Evolutionary conservation across 2,888 invertebrate species (phyloP).

Genomic region (Lycophotia porphyrea): DNA sequence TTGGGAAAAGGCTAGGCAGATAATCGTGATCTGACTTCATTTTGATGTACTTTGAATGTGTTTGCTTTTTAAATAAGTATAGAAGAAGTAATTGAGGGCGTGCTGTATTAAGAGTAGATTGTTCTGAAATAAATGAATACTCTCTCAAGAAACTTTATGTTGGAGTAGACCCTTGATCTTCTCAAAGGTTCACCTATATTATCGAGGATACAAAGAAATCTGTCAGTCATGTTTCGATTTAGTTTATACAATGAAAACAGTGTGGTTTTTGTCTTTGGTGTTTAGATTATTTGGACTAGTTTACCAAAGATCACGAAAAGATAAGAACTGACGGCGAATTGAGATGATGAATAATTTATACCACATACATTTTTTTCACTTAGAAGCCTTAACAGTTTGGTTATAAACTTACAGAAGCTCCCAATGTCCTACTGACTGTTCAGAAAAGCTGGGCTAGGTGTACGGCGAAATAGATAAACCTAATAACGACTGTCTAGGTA

Average conservation of each 20-base stretch:
- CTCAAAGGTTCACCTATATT: neutral
- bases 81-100: neutral
- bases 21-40: neutral
- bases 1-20: too few relatives aligned
- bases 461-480: constrained; percentile 6
- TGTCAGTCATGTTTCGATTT: neutral
- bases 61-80: neutral
- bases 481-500: neutral
- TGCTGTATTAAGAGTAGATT: neutral
- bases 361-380: too few relatives aligned
- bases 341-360: neutral
- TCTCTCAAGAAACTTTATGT: neutral
- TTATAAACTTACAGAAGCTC: constrained; percentile 6
- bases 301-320: neutral
- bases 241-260: neutral
- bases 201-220: neutral
- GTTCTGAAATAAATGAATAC: neutral
- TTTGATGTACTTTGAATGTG: neutral
- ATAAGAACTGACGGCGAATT: neutral
- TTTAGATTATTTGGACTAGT: neutral
- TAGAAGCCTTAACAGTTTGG: neutral
- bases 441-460: neutral
- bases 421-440: neutral
- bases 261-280: neutral
- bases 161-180: neutral